phyloP scores from a whole-genome alignment of 2,113 vertebrate genomes.

The Pseudonaja textilis region DNA sequence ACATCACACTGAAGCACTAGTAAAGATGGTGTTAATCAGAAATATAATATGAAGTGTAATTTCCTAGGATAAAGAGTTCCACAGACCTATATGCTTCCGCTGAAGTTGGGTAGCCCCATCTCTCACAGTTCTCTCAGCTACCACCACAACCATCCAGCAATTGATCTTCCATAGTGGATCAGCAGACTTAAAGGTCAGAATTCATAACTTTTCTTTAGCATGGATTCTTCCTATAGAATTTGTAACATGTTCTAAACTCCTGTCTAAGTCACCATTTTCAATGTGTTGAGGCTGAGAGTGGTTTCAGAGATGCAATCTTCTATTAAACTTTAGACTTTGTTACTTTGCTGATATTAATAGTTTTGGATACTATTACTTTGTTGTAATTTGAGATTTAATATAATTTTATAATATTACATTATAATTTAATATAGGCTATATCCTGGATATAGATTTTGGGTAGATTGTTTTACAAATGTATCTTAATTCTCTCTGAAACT shows the following conservation, averaged over 20 bases:
- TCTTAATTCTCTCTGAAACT: neutral
- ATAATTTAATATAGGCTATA: neutral
- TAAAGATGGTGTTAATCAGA: neutral
- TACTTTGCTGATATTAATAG: neutral
- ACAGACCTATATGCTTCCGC: neutral
- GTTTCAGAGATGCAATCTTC: too few species aligned
- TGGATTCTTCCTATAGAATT: neutral
- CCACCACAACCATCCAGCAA: neutral
- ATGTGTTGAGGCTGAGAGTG: neutral
- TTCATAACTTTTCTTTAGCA: neutral
- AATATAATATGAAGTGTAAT: neutral
- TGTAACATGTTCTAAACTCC: neutral
- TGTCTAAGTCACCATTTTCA: neutral
- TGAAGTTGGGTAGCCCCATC: neutral
- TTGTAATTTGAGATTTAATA: neutral
- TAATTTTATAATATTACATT: neutral
- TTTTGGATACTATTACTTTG: neutral
- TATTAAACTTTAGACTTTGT: neutral
- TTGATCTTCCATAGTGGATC: neutral
- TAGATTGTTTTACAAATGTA: neutral
- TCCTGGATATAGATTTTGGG: neutral
- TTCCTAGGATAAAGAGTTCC: neutral
- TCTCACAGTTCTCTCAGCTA: neutral
- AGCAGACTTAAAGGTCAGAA: neutral
- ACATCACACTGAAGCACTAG: neutral